Percentiles rank a stretch among this genome's conserved stretches.
These are phyloP conservation scores for Drosophila yakuba DNA, from an alignment of 1,140 invertebrate genomes.

Conservation along the genomic window DNA sequence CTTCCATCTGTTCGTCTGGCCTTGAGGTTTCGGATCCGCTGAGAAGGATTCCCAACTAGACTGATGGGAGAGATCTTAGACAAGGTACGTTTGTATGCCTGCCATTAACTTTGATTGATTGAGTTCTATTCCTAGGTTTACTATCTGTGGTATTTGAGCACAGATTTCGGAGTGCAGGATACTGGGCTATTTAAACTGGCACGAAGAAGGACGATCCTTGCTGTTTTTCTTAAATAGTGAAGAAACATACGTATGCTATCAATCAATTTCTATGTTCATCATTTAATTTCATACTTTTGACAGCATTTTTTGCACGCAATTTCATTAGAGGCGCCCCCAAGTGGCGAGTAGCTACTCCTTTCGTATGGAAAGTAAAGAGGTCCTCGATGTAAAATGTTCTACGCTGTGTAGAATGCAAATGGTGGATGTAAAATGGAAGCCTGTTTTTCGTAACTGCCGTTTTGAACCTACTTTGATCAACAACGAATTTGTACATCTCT, in stretches of 20 bases:
- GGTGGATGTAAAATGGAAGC: too few species aligned
- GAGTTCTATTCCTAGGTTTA: background rate
- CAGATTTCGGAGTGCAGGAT: background rate
- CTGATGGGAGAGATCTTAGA: background rate
- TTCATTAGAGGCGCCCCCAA: too few species aligned
- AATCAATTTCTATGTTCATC: too few species aligned
- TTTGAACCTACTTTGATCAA: too few species aligned
- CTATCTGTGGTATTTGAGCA: background rate
- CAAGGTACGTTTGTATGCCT: background rate
- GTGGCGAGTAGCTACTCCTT: too few species aligned
- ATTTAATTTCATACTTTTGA: too few species aligned
- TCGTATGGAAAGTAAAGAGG: too few species aligned
- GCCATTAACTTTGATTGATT: background rate
- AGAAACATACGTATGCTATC: background rate
- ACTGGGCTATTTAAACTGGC: background rate
- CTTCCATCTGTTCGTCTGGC: background rate
- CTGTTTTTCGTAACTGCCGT: too few species aligned
- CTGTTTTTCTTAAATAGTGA: background rate
- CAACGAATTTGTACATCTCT: too few species aligned
- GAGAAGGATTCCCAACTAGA: background rate
- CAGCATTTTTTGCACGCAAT: too few species aligned
- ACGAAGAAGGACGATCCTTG: background rate
- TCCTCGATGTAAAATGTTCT: too few species aligned
- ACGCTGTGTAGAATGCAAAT: too few species aligned
- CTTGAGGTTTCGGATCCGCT: conserved; percentile 1